Conservation (phyloP, 2,113 vertebrate species). For the Apodemus speciosus region DNA sequence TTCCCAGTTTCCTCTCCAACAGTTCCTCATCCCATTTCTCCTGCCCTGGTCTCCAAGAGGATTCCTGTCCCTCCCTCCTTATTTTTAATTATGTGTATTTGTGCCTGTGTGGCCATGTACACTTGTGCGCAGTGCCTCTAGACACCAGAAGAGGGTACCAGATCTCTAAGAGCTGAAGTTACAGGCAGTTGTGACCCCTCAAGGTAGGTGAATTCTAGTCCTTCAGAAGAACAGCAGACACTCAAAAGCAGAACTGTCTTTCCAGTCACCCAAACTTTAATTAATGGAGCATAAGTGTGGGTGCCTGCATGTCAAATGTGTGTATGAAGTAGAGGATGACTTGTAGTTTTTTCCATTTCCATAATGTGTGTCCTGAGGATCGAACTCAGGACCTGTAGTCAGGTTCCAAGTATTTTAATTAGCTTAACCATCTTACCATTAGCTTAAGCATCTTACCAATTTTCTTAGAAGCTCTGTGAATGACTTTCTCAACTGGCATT, state of each 20-base stretch:
- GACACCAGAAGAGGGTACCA: neutral
- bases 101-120: neutral
- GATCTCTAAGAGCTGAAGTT: neutral
- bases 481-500: neutral
- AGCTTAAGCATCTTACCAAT: too few species aligned
- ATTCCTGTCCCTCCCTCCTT: neutral
- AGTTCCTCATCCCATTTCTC: too few species aligned
- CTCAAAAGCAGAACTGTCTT: neutral
- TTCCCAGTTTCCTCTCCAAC: too few species aligned
- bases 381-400: neutral
- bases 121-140: too few species aligned
- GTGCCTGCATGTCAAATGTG: neutral
- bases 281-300: neutral
- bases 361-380: neutral
- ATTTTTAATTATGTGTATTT: neutral
- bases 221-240: neutral
- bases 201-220: neutral
- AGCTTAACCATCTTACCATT: neutral
- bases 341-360: neutral
- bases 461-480: neutral
- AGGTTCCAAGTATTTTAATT: neutral
- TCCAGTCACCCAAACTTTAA: neutral
- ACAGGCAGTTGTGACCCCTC: neutral
- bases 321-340: neutral
- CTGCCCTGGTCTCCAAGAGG: too few species aligned